Evolutionary conservation across 2,888 invertebrate species (phyloP).

Genomic region (Brassicogethes aeneus): DNA sequence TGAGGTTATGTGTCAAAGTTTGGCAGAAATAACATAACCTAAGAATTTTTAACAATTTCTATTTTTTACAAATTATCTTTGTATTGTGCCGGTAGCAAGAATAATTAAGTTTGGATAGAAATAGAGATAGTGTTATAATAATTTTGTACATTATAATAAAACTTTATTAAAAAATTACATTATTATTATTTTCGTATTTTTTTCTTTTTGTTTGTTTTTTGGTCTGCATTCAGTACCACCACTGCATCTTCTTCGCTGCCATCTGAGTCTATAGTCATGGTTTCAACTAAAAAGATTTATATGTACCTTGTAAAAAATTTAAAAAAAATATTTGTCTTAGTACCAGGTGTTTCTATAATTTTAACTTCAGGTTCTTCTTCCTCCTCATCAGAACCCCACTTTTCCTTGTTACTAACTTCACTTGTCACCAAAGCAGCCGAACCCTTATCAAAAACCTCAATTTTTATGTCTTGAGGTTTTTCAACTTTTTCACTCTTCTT

Average conservation of each 20-base stretch:
- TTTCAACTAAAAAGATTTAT: slow-evolving; percentile 20
- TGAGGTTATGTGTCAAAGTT: no score
- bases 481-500: slow-evolving; percentile 22
- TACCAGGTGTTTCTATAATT: not conserved
- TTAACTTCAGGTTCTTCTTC: slow-evolving; percentile 20
- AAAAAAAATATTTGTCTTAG: no score
- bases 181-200: slow-evolving; percentile 10
- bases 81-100: no score
- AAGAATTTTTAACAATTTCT: no score
- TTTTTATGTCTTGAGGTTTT: slow-evolving; percentile 6
- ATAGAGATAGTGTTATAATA: no score
- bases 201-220: slow-evolving; percentile 24
- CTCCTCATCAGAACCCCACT: slow-evolving; percentile 27
- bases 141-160: slow-evolving; percentile 14
- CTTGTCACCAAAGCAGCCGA: slow-evolving; percentile 41
- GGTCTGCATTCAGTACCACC: slow-evolving; percentile 30
- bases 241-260: slow-evolving; percentile 38
- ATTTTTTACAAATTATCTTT: no score
- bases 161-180: slow-evolving; percentile 4
- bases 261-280: slow-evolving; percentile 23
- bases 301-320: not conserved
- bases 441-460: slow-evolving; percentile 26
- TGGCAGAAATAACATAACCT: no score
- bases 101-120: no score
- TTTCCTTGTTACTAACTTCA: slow-evolving; percentile 23